These are phyloP conservation scores for Agrochola macilenta DNA, from an alignment of 2,888 invertebrate species.

Conservation along the genomic window DNA sequence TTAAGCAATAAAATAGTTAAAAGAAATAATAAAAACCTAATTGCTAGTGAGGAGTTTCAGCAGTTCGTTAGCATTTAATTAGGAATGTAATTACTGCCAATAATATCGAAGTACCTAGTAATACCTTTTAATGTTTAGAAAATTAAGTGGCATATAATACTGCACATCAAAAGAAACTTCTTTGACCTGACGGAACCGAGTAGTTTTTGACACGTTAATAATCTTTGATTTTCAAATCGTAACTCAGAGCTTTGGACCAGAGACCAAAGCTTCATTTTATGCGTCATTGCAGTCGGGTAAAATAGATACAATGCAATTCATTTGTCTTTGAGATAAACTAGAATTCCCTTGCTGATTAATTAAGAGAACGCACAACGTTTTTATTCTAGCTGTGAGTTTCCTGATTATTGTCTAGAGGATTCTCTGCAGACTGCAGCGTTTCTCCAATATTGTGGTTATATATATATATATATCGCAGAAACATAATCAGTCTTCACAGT, in stretches of 20 bases:
- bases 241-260: background rate
- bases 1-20: background rate
- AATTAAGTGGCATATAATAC: slow-evolving; percentile 4
- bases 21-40: background rate
- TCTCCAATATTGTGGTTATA: background rate
- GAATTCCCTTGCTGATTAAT: slow-evolving; percentile 23
- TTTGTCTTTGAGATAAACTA: background rate
- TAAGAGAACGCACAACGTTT: slow-evolving; percentile 8
- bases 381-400: slow-evolving; percentile 18
- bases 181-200: background rate
- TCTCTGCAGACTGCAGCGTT: background rate
- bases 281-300: background rate
- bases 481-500: too few species aligned
- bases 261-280: too few species aligned
- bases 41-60: background rate
- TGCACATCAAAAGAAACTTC: background rate
- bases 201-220: background rate
- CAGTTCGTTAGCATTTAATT: background rate
- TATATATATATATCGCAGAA: background rate
- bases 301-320: background rate
- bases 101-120: background rate
- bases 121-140: background rate
- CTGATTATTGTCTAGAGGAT: slow-evolving; percentile 10
- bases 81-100: slow-evolving; percentile 16
- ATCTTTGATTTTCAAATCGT: background rate